Conservation (phyloP, 1,140 invertebrate species). For the Drosophila obscura region DNA sequence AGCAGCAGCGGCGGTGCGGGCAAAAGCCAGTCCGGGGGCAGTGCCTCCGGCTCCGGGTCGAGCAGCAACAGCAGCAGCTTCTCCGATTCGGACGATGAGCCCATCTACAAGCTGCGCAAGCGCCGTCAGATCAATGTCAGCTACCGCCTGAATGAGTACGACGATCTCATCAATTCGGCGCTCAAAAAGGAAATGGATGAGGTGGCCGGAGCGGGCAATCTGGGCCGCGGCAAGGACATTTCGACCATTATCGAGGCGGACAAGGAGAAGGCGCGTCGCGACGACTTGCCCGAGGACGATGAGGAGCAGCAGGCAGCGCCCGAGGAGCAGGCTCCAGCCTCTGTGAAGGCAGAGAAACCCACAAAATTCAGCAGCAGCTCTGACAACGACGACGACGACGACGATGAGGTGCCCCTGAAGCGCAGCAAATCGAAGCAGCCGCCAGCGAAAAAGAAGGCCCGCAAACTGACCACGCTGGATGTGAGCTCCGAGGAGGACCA, state of each 20-base stretch:
- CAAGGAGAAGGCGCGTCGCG: conserved; percentile 86
- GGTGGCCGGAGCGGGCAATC: conserved; percentile 90
- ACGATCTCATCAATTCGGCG: conserved; percentile 96
- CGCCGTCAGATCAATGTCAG: conserved; percentile 90
- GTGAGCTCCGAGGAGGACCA: conserved; percentile 92
- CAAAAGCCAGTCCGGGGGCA: conserved; percentile 40
- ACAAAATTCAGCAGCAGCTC: conserved; percentile 33
- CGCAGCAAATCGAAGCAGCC: conserved; percentile 43
- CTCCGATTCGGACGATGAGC: conserved; percentile 87
- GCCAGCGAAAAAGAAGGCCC: conserved; percentile 87
- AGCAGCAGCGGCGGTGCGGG: conserved; percentile 34
- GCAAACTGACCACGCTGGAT: conserved; percentile 92
- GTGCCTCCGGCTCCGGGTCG: conserved; percentile 26
- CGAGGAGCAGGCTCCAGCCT: conserved; percentile 77
- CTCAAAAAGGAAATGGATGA: conserved; percentile 92
- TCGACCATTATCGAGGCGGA: conserved; percentile 93
- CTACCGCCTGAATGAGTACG: conserved; percentile 95
- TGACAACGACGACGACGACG: conserved; percentile 24
- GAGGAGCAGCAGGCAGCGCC: conserved; percentile 81
- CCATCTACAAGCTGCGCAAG: conserved; percentile 92
- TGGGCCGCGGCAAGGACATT: conserved; percentile 94
- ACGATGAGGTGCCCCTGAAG: conserved; percentile 58
- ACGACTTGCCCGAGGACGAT: conserved; percentile 84
- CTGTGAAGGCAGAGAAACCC: conserved; percentile 55
- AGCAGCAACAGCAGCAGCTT: conserved; percentile 84